Conservation (phyloP, 2,888 invertebrate species). For the Macrophya alboannulata region DNA sequence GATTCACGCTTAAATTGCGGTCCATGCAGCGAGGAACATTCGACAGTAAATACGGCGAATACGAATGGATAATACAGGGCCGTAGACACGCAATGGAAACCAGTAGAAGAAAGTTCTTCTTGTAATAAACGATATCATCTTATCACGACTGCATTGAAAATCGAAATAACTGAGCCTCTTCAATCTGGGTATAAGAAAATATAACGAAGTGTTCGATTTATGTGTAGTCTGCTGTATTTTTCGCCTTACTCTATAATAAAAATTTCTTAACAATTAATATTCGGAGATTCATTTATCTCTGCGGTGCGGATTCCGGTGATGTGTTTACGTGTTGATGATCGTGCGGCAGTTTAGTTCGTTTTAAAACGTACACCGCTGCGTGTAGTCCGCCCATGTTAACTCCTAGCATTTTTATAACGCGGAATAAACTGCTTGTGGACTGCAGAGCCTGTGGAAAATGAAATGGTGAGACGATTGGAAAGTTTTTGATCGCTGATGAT, state of each 20-base stretch:
- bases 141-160: neutral
- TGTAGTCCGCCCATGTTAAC: constrained; percentile 73
- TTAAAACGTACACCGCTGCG: constrained; percentile 73
- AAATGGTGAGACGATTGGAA: neutral
- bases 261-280: neutral
- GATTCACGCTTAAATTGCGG: constrained; percentile 96
- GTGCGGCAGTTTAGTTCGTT: constrained; percentile 58
- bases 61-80: constrained; percentile 96
- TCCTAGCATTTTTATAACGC: constrained; percentile 69
- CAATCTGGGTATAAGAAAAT: neutral
- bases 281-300: neutral
- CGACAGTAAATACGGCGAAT: constrained; percentile 98
- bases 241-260: neutral
- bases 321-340: neutral
- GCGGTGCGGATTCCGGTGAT: neutral
- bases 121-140: constrained; percentile 81
- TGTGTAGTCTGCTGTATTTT: neutral
- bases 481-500: neutral
- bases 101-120: constrained; percentile 94
- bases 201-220: neutral
- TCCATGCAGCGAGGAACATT: constrained; percentile 98
- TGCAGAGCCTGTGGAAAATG: constrained; percentile 66
- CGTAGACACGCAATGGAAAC: constrained; percentile 97
- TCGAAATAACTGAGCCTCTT: neutral
- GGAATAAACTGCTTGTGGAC: constrained; percentile 66